These are phyloP conservation scores for Apteryx mantelli DNA, from an alignment of 2,113 vertebrate genomes.

Conservation along the genomic window DNA sequence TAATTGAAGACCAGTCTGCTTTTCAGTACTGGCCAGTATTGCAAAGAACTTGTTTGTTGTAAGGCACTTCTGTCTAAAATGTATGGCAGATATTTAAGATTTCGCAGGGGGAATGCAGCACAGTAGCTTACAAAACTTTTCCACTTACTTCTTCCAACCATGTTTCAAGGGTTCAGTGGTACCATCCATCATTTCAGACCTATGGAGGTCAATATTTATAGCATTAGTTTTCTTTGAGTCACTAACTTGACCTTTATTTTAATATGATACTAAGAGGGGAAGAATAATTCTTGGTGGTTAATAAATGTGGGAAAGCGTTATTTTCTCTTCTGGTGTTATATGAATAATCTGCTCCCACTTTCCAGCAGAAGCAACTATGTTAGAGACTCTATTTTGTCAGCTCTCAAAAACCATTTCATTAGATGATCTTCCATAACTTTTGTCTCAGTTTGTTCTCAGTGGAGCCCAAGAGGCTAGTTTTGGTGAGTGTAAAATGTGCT, in stretches of 20 bases:
- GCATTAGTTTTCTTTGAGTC: constrained; percentile 33
- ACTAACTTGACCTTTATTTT: constrained; percentile 6
- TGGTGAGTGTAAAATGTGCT: background rate
- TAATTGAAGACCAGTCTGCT: background rate
- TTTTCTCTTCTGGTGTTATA: background rate
- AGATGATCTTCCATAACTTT: background rate
- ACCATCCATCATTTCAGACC: constrained; percentile 55
- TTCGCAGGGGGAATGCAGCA: background rate
- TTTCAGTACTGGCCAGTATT: background rate
- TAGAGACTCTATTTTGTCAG: background rate
- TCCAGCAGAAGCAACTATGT: background rate
- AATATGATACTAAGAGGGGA: background rate
- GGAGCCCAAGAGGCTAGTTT: constrained; percentile 13
- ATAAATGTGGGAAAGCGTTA: background rate
- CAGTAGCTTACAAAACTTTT: constrained; percentile 42
- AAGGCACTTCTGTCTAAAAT: background rate
- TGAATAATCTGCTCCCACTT: background rate
- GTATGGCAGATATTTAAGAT: background rate
- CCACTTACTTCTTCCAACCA: constrained; percentile 57
- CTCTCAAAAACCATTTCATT: background rate
- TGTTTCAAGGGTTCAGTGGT: constrained; percentile 47
- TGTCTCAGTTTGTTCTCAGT: background rate
- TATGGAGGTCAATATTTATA: constrained; percentile 57
- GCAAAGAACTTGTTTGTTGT: background rate
- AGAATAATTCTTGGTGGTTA: background rate